A percentile compares a stretch with the other conserved stretches of the same genome.
Evolutionary conservation across 2,113 vertebrate genomes (phyloP).

Genomic region (Halcyon senegalensis): DNA sequence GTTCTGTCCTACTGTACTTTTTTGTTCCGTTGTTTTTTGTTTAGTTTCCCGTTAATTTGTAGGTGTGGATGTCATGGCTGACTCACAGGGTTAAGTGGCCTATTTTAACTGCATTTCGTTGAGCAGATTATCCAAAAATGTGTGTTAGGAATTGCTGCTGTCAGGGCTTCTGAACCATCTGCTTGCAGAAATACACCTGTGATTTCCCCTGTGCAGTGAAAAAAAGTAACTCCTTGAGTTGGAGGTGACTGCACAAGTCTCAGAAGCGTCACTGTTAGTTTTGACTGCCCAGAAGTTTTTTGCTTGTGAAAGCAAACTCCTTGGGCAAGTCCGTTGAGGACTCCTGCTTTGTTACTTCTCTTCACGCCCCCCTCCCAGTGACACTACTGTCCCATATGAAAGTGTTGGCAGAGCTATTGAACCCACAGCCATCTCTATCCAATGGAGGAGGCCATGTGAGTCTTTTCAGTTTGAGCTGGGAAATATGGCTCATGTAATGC

Average conservation of each 20-base stretch:
- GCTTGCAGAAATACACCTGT: background rate
- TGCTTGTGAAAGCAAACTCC: background rate
- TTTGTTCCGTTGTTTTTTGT: background rate
- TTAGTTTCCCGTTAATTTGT: background rate
- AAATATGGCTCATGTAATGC: accelerated
- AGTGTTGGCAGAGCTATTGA: background rate
- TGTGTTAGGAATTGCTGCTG: background rate
- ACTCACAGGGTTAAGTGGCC: background rate
- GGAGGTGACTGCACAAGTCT: background rate
- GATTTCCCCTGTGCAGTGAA: background rate
- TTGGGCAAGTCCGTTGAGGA: background rate
- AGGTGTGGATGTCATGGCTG: background rate
- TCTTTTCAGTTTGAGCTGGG: background rate
- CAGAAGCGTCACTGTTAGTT: background rate
- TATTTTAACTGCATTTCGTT: accelerated
- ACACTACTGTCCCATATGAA: background rate
- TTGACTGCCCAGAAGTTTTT: background rate
- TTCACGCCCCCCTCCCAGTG: accelerated
- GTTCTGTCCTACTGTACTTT: background rate
- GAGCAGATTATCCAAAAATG: background rate
- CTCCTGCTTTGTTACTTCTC: background rate
- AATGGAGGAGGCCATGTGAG: background rate
- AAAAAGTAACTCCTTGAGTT: background rate
- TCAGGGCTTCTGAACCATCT: background rate
- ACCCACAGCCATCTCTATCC: too few species aligned